Conservation (phyloP, 2,888 invertebrate species). For the Atethmia centrago region DNA sequence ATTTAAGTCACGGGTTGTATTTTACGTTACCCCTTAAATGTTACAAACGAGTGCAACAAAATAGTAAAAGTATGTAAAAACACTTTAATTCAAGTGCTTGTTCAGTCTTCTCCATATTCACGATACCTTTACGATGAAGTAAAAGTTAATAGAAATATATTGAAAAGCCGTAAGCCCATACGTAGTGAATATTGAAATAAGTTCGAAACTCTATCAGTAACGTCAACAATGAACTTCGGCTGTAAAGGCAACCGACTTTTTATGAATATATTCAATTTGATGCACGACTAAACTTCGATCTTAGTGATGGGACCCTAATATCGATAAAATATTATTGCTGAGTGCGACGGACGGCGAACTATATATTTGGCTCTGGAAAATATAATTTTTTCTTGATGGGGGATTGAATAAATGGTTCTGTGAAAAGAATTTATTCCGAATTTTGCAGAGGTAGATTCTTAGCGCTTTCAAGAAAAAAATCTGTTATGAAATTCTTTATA, state of each 20-base stretch:
- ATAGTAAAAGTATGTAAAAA: too few relatives aligned
- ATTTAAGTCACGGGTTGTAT: too few relatives aligned
- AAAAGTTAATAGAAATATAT: conserved; percentile 45
- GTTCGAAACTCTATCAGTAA: conserved; percentile 67
- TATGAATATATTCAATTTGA: conserved; percentile 81
- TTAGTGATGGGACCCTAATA: conserved; percentile 67
- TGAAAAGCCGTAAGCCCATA: conserved; percentile 46
- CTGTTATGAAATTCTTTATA: background rate
- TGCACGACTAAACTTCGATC: conserved; percentile 75
- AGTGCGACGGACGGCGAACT: conserved; percentile 50
- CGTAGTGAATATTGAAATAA: conserved; percentile 55
- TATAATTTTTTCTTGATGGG: conserved; percentile 47
- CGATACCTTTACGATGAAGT: conserved; percentile 40
- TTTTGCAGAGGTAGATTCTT: background rate
- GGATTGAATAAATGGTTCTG: conserved; percentile 35
- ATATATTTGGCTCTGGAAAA: conserved; percentile 53
- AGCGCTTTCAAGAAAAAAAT: background rate
- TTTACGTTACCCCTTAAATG: too few relatives aligned
- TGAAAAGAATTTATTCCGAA: conserved; percentile 20
- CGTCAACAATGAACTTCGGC: conserved; percentile 70
- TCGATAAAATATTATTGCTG: conserved; percentile 68
- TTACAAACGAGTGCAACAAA: too few relatives aligned
- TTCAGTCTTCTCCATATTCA: conserved; percentile 3
- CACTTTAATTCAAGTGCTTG: background rate
- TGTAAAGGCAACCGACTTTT: conserved; percentile 71